Percentiles rank a stretch among this genome's conserved stretches.
These are phyloP conservation scores for Patella caerulea DNA, from an alignment of 2,888 invertebrate species.

Conservation along the genomic window DNA sequence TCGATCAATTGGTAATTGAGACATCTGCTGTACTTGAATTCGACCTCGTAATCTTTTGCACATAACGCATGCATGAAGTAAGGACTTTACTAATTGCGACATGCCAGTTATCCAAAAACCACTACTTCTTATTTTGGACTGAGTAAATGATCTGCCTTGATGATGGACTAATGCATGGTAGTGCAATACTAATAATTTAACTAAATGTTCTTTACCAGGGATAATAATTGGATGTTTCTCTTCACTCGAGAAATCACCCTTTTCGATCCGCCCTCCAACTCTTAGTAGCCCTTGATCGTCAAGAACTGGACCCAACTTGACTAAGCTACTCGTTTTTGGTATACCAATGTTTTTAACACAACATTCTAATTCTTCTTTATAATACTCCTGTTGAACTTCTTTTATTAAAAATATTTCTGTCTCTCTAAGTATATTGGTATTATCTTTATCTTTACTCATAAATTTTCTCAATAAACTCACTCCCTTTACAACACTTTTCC, in stretches of 20 bases:
- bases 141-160: conserved; percentile 41
- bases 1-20: conserved; percentile 33
- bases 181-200: conserved; percentile 28
- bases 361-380: neutral
- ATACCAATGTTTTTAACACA: neutral
- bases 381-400: neutral
- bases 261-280: neutral
- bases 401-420: conserved; percentile 76
- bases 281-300: neutral
- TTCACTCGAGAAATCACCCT: neutral
- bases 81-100: conserved; percentile 25
- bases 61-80: conserved; percentile 29
- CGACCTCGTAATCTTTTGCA: conserved; percentile 31
- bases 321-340: neutral
- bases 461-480: neutral
- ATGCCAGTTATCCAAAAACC: conserved; percentile 41
- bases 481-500: neutral
- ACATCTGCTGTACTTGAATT: conserved; percentile 33
- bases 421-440: conserved; percentile 75
- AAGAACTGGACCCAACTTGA: neutral
- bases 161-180: conserved; percentile 31
- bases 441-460: neutral
- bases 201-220: conserved; percentile 24
- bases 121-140: conserved; percentile 29
- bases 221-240: conserved; percentile 3